phyloP scores from a whole-genome alignment of 2,888 invertebrate species.

The Cinara cedri region DNA sequence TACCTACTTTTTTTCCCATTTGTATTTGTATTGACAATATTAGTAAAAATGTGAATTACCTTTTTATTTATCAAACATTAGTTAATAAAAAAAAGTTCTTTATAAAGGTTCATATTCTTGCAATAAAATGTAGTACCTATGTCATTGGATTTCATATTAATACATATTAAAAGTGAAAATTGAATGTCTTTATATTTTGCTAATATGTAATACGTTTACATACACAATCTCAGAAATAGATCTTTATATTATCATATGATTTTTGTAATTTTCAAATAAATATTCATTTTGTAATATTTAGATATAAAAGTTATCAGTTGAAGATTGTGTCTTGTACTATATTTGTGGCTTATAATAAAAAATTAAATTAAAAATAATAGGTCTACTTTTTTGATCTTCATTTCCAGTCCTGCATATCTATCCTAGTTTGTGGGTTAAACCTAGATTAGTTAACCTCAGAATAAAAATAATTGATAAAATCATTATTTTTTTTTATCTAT shows the following conservation, averaged over 20 bases:
- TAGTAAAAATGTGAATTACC: neutral
- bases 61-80: neutral
- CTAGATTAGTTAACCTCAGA: no score
- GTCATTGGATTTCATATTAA: neutral
- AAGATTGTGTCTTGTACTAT: no score
- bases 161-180: constrained; percentile 21
- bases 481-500: no score
- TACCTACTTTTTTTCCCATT: constrained; percentile 12
- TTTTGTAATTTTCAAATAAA: neutral
- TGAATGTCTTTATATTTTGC: no score
- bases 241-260: neutral
- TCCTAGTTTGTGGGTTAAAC: no score
- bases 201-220: neutral
- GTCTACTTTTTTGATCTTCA: no score
- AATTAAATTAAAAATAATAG: no score
- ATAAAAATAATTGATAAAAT: no score
- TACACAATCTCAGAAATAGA: neutral
- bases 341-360: no score
- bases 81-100: neutral
- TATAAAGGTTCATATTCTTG: constrained; percentile 17
- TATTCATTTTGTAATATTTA: neutral
- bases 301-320: no score
- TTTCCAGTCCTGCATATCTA: no score
- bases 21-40: constrained; percentile 16
- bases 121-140: constrained; percentile 3